A percentile compares a stretch with the other conserved stretches of the same genome.
Conservation (phyloP, 2,888 invertebrate genomes). For the Lordiphosa andalusiaca region DNA sequence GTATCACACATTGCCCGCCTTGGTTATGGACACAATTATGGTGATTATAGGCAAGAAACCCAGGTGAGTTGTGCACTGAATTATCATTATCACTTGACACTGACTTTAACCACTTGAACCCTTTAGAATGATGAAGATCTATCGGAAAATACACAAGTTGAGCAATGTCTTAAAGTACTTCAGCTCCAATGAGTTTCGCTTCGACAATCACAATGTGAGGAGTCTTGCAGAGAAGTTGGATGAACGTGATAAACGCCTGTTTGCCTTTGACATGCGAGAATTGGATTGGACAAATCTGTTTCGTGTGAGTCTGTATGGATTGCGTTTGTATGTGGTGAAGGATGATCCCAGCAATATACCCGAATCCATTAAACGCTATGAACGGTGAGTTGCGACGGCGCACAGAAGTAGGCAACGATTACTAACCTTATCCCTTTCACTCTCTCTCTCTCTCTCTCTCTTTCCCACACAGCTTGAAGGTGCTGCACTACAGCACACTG, state of each 20-base stretch:
- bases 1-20: conserved; percentile 85
- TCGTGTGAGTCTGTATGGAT: conserved; percentile 85
- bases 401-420: not conserved
- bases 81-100: not conserved
- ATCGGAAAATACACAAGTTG: conserved; percentile 91
- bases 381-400: conserved; percentile 81
- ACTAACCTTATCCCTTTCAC: too few species aligned
- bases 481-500: conserved; percentile 68
- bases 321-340: conserved; percentile 89
- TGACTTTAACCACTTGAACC: too few species aligned
- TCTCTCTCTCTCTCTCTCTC: not conserved
- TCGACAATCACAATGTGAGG: conserved; percentile 84
- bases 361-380: conserved; percentile 84
- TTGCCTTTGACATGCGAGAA: conserved; percentile 87
- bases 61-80: conserved; percentile 73
- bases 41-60: conserved; percentile 76
- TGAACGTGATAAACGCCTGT: conserved; percentile 82
- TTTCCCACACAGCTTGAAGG: conserved; percentile 63
- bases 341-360: conserved; percentile 87
- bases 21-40: conserved; percentile 82
- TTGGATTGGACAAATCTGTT: conserved; percentile 85
- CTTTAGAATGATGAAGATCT: conserved; percentile 88
- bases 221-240: conserved; percentile 80
- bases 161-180: conserved; percentile 90
- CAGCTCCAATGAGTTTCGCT: conserved; percentile 87